These are phyloP conservation scores for Mesembrinibis cayennensis DNA, from an alignment of 2,113 vertebrate genomes.

Conservation along the genomic window DNA sequence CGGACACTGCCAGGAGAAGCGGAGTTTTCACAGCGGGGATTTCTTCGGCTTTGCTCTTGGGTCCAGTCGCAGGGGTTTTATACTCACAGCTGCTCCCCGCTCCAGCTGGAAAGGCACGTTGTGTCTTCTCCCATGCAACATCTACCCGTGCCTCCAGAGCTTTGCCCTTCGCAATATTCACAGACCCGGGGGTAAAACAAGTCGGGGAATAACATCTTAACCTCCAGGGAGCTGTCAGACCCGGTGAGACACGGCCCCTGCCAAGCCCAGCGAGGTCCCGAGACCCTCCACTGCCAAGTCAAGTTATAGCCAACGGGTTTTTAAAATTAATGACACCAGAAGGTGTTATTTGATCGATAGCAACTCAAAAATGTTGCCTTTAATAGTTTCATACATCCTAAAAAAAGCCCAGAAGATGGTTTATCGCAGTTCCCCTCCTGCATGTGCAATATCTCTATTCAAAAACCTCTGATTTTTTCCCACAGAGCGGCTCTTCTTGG, in stretches of 20 bases:
- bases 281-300: background rate
- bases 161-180: background rate
- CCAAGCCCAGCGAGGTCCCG: background rate
- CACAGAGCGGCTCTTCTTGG: background rate
- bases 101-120: background rate
- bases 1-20: rapidly evolving
- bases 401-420: background rate
- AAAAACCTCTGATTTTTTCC: background rate
- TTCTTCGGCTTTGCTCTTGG: background rate
- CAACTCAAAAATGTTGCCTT: background rate
- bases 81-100: background rate
- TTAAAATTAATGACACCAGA: background rate
- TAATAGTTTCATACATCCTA: no score
- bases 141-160: background rate
- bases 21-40: background rate
- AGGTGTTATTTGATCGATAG: background rate
- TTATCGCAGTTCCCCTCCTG: background rate
- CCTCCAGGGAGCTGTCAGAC: background rate
- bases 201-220: rapidly evolving
- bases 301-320: rapidly evolving
- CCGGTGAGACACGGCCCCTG: rapidly evolving
- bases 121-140: background rate
- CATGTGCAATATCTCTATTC: rapidly evolving
- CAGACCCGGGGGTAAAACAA: background rate
- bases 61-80: background rate